phyloP scores from a whole-genome alignment of 2,797 vertebrate genomes.

The Varecia variegata region DNA sequence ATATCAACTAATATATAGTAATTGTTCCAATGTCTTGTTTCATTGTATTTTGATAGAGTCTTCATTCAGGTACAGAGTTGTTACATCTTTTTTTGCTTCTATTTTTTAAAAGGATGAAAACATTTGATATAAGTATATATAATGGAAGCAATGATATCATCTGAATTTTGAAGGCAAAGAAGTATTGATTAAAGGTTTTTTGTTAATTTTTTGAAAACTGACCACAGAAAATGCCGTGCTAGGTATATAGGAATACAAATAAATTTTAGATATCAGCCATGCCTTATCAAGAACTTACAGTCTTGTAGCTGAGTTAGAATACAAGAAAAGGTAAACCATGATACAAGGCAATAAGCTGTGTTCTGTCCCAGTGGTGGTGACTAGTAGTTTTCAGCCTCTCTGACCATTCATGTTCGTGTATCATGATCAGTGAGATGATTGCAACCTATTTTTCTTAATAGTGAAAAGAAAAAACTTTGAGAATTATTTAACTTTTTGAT shows the following conservation, averaged over 20 bases:
- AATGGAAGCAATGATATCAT: background rate
- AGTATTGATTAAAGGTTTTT: background rate
- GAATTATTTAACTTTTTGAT: background rate
- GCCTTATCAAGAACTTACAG: background rate
- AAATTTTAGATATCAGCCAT: background rate
- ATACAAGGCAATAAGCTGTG: background rate
- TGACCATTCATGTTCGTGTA: background rate
- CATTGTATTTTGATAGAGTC: background rate
- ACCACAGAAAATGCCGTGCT: background rate
- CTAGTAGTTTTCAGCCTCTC: background rate
- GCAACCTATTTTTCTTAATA: constrained; percentile 14
- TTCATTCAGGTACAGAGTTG: background rate
- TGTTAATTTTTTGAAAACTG: background rate
- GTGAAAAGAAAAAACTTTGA: background rate
- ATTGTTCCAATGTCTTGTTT: background rate
- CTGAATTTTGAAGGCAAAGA: constrained; percentile 5
- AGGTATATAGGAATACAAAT: background rate
- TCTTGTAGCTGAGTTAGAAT: background rate
- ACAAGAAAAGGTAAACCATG: background rate
- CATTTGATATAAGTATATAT: background rate
- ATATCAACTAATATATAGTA: background rate
- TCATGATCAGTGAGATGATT: background rate
- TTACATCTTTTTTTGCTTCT: background rate
- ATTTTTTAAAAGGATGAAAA: background rate
- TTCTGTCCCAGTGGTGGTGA: background rate